Evolutionary conservation across 2,888 invertebrate genomes (phyloP).

Genomic region (Netelia inedita): DNA sequence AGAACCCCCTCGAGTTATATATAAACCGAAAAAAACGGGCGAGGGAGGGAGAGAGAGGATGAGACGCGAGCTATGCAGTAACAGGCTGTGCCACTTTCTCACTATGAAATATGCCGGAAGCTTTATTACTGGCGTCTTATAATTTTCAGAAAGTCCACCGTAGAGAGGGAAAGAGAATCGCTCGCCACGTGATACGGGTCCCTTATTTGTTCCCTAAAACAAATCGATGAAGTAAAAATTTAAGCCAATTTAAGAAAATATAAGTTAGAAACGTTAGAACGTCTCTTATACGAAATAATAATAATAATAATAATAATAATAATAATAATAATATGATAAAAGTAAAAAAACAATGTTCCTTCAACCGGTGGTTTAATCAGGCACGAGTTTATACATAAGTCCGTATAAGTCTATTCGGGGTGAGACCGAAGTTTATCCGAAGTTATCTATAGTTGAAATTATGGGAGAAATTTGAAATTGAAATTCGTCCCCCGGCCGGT

Average conservation of each 20-base stretch:
- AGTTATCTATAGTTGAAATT: background rate
- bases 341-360: background rate
- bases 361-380: background rate
- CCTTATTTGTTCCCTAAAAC: too few species aligned
- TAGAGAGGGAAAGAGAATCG: background rate
- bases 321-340: too few species aligned
- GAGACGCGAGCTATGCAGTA: conserved; percentile 17
- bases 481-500: conserved; percentile 62
- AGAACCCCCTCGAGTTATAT: conserved; percentile 64
- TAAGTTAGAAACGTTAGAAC: background rate
- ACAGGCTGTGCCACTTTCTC: conserved; percentile 14
- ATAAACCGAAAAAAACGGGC: background rate
- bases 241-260: conserved; percentile 1
- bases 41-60: background rate
- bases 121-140: conserved; percentile 49
- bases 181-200: background rate
- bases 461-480: conserved; percentile 68
- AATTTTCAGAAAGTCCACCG: conserved; percentile 21
- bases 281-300: too few species aligned
- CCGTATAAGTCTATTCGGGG: too few species aligned
- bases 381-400: background rate
- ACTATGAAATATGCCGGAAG: conserved; percentile 46
- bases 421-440: too few species aligned
- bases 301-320: too few species aligned
- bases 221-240: background rate